Evolutionary conservation across 2,888 invertebrate genomes (phyloP).

Genomic region (Standfussiana lucernea): DNA sequence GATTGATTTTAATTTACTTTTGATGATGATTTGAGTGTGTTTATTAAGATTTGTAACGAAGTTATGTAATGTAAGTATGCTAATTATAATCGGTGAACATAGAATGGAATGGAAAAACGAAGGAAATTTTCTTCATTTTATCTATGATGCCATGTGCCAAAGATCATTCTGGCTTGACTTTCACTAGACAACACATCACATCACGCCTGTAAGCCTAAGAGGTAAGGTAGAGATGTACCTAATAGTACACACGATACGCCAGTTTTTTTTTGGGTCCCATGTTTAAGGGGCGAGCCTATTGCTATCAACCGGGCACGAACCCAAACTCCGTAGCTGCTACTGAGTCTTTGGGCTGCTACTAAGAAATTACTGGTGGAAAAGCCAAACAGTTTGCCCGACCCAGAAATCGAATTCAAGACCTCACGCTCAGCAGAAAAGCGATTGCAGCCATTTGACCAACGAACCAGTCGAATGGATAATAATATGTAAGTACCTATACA

Average conservation of each 20-base stretch:
- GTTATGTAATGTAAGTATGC: not conserved
- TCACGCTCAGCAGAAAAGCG: not conserved
- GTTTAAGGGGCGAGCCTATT: not conserved
- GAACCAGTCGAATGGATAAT: not conserved
- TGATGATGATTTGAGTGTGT: conserved; percentile 9
- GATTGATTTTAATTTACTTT: conserved; percentile 22
- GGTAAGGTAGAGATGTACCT: not conserved
- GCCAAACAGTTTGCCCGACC: not conserved
- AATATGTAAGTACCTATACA: no score
- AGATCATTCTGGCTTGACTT: not conserved
- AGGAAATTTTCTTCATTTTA: no score
- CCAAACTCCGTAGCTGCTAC: no score
- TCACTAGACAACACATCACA: not conserved
- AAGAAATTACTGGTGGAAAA: not conserved
- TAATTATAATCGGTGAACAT: not conserved
- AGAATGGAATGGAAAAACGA: not conserved
- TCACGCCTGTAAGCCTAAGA: not conserved
- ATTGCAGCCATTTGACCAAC: not conserved
- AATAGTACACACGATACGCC: not conserved
- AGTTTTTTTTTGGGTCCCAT: not conserved
- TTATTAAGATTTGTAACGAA: conserved; percentile 3
- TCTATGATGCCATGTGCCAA: no score
- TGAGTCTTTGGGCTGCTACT: no score
- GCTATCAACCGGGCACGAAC: not conserved
- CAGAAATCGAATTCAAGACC: not conserved